Base-by-base conservation (phyloP, 2,888 invertebrate species). In the Drosophila acutilabella region DNA sequence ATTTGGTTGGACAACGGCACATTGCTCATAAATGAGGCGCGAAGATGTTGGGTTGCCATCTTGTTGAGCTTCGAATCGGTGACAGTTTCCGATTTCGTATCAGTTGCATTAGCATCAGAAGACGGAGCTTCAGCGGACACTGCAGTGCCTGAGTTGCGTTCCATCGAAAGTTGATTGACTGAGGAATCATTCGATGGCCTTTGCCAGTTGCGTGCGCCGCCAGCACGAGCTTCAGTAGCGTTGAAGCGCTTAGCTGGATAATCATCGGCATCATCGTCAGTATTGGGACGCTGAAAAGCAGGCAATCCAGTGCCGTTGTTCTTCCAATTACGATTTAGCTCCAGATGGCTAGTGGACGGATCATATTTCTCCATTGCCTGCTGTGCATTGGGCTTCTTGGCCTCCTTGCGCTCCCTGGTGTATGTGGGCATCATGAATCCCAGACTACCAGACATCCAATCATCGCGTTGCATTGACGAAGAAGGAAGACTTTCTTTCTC, bases 281-380 rank as follows among this genome's bases (percentile, higher is more conserved):
- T 92, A 18, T 85, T 74, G 8, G 92, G 92, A 69, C 89, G 92
- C 64, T 87, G 83, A 67, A 92, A 93, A 7, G 79, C 91, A 0
- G 98, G 98, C 65, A 98, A 90, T 2, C 98, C 98, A 57, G 94
- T 94, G 0, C 98, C 98, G 47, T 97, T 97, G 92, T 96, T 94
- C 93, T 96, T 97, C 98, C 98, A 98, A 89, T 97, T 96, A 0
- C 97, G 98, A 93, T 98, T 98, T 58, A 98, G 93, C 93, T 98
- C 98, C 85, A 95, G 93, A 1, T 92, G 92, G 90, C 95, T 96
- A 71, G 95, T 95, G 0, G 95, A 94, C 14, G 96, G 96, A 91
- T 95, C 94, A 81, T 95, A 95, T 42, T 94, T 93, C 86, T 94
- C 94, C 79, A 94, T 94, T 65, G 93, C 91, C 78, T 93, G 93